Evolutionary conservation across 2,888 invertebrate species (phyloP).

Genomic region (Amphipyra berbera): DNA sequence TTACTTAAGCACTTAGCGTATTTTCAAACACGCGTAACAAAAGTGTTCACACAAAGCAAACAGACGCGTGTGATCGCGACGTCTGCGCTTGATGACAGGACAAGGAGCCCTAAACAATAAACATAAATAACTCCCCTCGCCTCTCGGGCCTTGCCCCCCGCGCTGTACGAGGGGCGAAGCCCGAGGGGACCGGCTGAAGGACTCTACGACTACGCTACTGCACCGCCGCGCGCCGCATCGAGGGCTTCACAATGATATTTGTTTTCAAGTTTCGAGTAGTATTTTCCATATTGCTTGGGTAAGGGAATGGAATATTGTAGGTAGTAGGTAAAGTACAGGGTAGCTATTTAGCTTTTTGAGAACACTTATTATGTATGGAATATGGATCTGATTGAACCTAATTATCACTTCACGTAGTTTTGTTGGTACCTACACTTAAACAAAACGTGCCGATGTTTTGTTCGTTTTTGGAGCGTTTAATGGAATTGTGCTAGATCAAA

Average conservation of each 20-base stretch:
- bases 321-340: too few relatives aligned
- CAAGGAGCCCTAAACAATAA: conserved; percentile 57
- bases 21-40: neutral
- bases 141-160: conserved; percentile 1
- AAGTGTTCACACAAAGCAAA: conserved; percentile 20
- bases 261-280: conserved; percentile 44
- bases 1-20: neutral
- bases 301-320: conserved; percentile 11
- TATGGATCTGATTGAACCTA: too few relatives aligned
- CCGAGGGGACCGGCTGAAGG: conserved; percentile 36
- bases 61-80: conserved; percentile 22
- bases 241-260: conserved; percentile 34
- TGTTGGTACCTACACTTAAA: too few relatives aligned
- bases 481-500: too few relatives aligned
- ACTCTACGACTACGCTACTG: conserved; percentile 24
- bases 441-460: too few relatives aligned
- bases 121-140: conserved; percentile 54
- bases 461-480: too few relatives aligned
- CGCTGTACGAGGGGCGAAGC: conserved; percentile 27
- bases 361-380: too few relatives aligned
- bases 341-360: too few relatives aligned
- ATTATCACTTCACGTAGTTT: too few relatives aligned
- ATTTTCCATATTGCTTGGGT: conserved; percentile 45
- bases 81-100: conserved; percentile 44
- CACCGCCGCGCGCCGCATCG: conserved; percentile 45